Conservation (phyloP, 2,113 vertebrate species). For the Saguinus midas region DNA sequence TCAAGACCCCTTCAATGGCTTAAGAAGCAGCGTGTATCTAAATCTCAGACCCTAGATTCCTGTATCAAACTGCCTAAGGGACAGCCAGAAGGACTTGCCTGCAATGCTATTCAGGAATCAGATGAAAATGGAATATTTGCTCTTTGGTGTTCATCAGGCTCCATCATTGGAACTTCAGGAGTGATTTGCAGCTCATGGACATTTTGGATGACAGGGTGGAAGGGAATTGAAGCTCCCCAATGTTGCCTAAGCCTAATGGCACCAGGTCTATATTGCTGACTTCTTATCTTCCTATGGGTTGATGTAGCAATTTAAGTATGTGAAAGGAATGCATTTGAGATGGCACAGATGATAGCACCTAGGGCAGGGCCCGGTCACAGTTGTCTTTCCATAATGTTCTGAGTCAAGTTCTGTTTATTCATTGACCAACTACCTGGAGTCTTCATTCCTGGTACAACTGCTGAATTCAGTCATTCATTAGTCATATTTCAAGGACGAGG, state of each 20-base stretch:
- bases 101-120: neutral
- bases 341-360: neutral
- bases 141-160: neutral
- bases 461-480: constrained; percentile 7
- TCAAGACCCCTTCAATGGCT: rapidly evolving
- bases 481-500: neutral
- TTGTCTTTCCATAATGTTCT: neutral
- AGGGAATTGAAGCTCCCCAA: neutral
- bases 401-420: neutral
- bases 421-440: neutral
- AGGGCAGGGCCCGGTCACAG: rapidly evolving
- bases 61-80: neutral
- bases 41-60: no score
- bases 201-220: neutral
- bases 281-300: neutral
- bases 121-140: neutral
- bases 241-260: neutral
- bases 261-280: neutral
- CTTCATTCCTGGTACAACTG: neutral
- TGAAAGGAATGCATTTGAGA: neutral
- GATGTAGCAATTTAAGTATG: neutral
- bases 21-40: neutral
- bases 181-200: neutral
- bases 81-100: neutral
- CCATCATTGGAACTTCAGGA: neutral